A percentile compares a stretch with the other conserved stretches of the same genome.
Evolutionary conservation across 2,888 invertebrate species (phyloP).

Genomic region (Himalopsyche kuldschensis): DNA sequence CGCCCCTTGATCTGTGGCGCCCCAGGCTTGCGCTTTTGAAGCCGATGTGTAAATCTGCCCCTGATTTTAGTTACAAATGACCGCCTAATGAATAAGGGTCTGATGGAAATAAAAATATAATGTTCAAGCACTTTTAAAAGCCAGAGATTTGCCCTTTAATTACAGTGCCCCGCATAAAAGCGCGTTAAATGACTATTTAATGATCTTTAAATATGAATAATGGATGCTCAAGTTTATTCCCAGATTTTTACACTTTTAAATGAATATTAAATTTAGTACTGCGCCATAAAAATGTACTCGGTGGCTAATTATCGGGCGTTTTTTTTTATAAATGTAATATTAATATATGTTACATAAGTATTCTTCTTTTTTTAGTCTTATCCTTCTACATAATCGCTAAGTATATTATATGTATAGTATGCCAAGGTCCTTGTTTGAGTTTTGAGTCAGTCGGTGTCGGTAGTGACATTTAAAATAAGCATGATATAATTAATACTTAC

Average conservation of each 20-base stretch:
- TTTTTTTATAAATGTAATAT: too few relatives aligned
- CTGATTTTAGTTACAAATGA: neutral
- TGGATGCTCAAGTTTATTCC: slow-evolving; percentile 10
- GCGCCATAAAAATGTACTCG: neutral
- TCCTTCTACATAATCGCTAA: too few relatives aligned
- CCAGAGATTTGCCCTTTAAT: slow-evolving; percentile 14
- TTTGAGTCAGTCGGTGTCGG: too few relatives aligned
- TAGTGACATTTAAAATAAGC: too few relatives aligned
- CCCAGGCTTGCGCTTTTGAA: neutral
- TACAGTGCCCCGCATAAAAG: slow-evolving; percentile 14
- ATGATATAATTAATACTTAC: too few relatives aligned
- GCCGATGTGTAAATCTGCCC: neutral
- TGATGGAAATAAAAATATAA: neutral
- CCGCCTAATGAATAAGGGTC: neutral
- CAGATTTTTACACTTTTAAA: neutral
- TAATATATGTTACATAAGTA: too few relatives aligned
- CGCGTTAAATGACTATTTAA: slow-evolving; percentile 27
- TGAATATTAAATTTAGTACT: neutral
- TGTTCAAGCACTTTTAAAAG: neutral
- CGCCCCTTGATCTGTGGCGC: neutral
- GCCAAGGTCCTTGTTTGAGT: too few relatives aligned
- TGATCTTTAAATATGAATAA: slow-evolving; percentile 24
- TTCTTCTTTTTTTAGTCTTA: too few relatives aligned
- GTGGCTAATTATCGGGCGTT: neutral
- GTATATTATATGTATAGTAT: too few relatives aligned